phyloP scores from a whole-genome alignment of 2,888 invertebrate genomes.

The Andricus quercusramuli region DNA sequence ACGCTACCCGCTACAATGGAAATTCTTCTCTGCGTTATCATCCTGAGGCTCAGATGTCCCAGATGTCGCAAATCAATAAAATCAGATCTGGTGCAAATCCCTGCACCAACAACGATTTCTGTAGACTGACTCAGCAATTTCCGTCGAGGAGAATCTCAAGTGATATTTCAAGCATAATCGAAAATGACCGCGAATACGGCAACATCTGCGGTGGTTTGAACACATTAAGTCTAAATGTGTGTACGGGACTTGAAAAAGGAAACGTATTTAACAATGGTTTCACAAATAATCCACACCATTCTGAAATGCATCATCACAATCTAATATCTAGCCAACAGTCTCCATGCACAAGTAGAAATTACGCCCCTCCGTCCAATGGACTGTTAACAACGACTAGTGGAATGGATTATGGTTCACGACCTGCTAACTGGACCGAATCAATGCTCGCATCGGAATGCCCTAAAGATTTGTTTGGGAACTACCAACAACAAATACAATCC shows the following conservation, averaged over 20 bases:
- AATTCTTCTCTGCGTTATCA: conserved; percentile 58
- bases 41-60: conserved; percentile 49
- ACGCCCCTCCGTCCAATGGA: conserved; percentile 63
- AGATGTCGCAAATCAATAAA: conserved; percentile 48
- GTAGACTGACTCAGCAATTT: conserved; percentile 49
- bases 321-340: conserved; percentile 54
- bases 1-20: conserved; percentile 66
- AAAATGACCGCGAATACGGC: conserved; percentile 66
- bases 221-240: conserved; percentile 63
- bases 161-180: conserved; percentile 53
- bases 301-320: conserved; percentile 51
- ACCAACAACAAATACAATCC: conserved; percentile 61
- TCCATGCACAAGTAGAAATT: conserved; percentile 55
- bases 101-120: conserved; percentile 50
- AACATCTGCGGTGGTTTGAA: conserved; percentile 67
- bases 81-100: conserved; percentile 46
- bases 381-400: conserved; percentile 63
- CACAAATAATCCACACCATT: conserved; percentile 54
- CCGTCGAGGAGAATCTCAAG: conserved; percentile 50
- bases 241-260: conserved; percentile 52
- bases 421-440: conserved; percentile 66
- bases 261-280: conserved; percentile 64
- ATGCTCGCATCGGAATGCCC: conserved; percentile 61
- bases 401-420: conserved; percentile 59
- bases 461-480: conserved; percentile 70